A percentile compares a stretch with the other conserved stretches of the same genome.
These are phyloP conservation scores for Zootermopsis nevadensis DNA, from an alignment of 2,888 invertebrate genomes.

Conservation along the genomic window DNA sequence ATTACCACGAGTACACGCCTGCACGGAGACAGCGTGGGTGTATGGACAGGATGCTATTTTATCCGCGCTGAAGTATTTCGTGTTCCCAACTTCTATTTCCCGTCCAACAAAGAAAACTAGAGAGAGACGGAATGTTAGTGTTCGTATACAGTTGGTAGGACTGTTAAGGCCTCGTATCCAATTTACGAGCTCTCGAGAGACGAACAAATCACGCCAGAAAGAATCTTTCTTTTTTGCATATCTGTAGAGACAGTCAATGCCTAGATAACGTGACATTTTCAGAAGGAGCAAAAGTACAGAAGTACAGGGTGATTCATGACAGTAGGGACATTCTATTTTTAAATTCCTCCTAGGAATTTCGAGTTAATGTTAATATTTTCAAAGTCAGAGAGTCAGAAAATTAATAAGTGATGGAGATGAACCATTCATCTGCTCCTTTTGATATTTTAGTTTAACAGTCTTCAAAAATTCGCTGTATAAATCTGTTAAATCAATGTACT, in stretches of 20 bases:
- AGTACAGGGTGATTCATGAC: neutral
- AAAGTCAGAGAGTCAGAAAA: neutral
- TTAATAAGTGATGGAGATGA: neutral
- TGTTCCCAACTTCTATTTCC: neutral
- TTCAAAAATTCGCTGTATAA: too few species aligned
- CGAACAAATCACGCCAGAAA: slow-evolving; percentile 15
- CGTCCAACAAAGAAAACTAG: neutral
- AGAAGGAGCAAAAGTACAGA: neutral
- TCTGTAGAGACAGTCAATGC: neutral
- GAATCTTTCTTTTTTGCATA: slow-evolving; percentile 2
- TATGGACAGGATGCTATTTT: neutral
- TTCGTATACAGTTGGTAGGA: neutral
- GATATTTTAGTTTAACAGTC: too few species aligned
- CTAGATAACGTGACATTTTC: slow-evolving; percentile 4
- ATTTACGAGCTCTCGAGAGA: slow-evolving; percentile 18
- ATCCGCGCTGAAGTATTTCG: neutral
- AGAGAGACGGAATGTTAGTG: neutral
- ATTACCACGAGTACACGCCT: neutral
- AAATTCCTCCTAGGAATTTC: neutral
- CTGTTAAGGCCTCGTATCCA: slow-evolving; percentile 15
- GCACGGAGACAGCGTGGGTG: neutral
- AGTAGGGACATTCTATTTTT: neutral
- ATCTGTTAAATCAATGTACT: too few species aligned
- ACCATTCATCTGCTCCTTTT: too few species aligned
- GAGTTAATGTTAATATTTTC: neutral